Evolutionary conservation across 2,797 vertebrate genomes (phyloP), one percentile per base, ranked within the genome.

Genomic region (Acrossocheilus wenchowensis): DNA sequence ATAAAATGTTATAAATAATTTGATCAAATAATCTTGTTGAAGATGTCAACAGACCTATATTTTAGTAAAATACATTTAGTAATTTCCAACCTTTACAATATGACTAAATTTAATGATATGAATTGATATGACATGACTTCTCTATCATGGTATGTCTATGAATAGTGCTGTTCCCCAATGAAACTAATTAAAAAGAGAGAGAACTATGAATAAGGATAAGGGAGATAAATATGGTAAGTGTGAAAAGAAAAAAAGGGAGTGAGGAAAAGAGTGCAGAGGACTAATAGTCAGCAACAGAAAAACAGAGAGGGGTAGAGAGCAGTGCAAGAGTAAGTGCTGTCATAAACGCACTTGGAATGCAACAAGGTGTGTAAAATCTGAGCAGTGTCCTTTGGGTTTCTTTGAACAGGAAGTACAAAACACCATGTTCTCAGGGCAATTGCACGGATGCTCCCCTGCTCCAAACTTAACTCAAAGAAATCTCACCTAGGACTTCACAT

Each of bases 321-420:
- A 21, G 62, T 39, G 48, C 17, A 77, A 50, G 60, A 41, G 23
- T 75, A 72, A 73, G 80, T 45, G 41, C 36, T 64, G 75, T 64
- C 57, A 84, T 30, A 73, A 73, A 82, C 23, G 66, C 66, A 54
- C n/a, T 43, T 6, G 0, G 69, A 82, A 60, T 73, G 81, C 41
- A 83, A 75, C 54, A 74, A 83, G 72, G n/a, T 60, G 36, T 79
- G 64, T 71, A 57, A 85, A 71, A 79, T 71, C 83, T 34, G 36
- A 57, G 45, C 75, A 11, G 2, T 71, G 36, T 78, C 83, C 64
- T 78, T 85, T 85, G 83, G 50, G 83, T 57, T 85, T 69, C 36
- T 85, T 79, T 71, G 26, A 57, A 57, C 50, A 60, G 64, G 11
- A 69, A 57, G 83, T 71, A 71, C 48, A 79, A 85, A 79, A 85